Evolutionary conservation across 2,888 invertebrate species (phyloP), one percentile per base, ranked within the genome.

Genomic region (Yponomeuta evonymella): DNA sequence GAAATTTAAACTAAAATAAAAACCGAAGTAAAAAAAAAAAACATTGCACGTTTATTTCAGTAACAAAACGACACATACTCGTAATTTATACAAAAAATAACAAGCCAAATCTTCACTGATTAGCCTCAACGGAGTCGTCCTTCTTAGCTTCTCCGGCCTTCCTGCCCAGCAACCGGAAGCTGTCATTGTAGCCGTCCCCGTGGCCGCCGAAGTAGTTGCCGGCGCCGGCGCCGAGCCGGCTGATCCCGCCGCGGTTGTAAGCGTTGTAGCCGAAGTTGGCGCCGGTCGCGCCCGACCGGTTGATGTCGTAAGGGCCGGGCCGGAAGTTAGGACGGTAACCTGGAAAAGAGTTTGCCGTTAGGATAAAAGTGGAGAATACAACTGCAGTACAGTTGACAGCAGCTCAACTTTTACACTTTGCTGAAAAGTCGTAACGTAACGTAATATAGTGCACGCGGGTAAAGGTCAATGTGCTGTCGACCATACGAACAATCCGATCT

Each of bases 121-220:
- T 48, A 58, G 69, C 69, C 69, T 69, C 69, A 11, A 30, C 62
- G n/a, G 69, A 69, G 8, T 65, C 62, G 15, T 9, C 82, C 51
- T 81, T 81, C 69, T 85, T 85, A 70, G 86, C 76, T 48, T 87
- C 89, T 0, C 80, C 83, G 1, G 76, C 85, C 77, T 88, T 90
- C 58, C 88, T 83, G 0, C 85, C 85, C 0, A 88, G 73, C 0
- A 79, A 78, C 71, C 85, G 83, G 73, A 83, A 83, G 76, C 83
- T 86, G 71, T 87, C 88, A 68, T 79, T 83, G 72, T 85, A 85
- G 2, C 84, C 82, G 66, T 88, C 86, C 11, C 81, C 82, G 72
- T 80, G 84, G 4, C 85, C 86, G 6, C 87, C 84, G 74, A 82
- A 82, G 79, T 84, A 89, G 73, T 83, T 86, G 29, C 84, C 86